Evolutionary conservation across 2,797 vertebrate species (phyloP), one percentile per base, ranked within the genome.

Genomic region (Rhabdophis nuchalis): DNA sequence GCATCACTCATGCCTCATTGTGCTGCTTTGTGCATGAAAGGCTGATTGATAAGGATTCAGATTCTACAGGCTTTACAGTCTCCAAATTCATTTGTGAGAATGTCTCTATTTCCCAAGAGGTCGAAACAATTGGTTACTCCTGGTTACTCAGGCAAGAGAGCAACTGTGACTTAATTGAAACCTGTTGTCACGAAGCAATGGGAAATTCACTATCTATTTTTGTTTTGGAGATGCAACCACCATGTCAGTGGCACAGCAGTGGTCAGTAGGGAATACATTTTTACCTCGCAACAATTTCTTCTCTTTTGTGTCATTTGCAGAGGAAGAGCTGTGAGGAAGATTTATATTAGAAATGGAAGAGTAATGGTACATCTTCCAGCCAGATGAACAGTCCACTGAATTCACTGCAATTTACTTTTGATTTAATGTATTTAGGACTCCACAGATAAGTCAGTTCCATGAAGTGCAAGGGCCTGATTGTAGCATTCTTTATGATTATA

Each of bases 161-260:
- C 89, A 88, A 68, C 89, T 85, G 86, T 91, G 86, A 90, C 56
- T 93, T 93, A 93, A 93, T 93, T 93, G 90, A 93, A 61, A 68
- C 52, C n/a, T 50, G 61, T 90, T 88, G 72, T 88, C 64, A 61
- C n/a, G 11, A 88, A 50, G 56, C 85, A 53, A 86, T 60, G 32
- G 54, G 85, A 90, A 52, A 90, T 86, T 91, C 41, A 41, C 23
- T 82, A 90, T 61, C 86, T 82, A 20, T 41, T 23, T 23, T 57
- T 88, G 27, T 52, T 93, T 82, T 58, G 77, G 23, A 91, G 68
- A 61, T 88, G 68, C 60, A 50, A 18, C 86, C 68, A 85, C 50
- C n/a, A 27, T 82, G 61, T 93, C 25, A 53, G 50, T 94, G 91
- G 68, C 13, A 53, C 32, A 41, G 68, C 36, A 41, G 9, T 25